Percentiles rank a stretch among this genome's conserved stretches.
Evolutionary conservation across 1,140 invertebrate genomes (phyloP).

Genomic region (Paracyclopina nana): DNA sequence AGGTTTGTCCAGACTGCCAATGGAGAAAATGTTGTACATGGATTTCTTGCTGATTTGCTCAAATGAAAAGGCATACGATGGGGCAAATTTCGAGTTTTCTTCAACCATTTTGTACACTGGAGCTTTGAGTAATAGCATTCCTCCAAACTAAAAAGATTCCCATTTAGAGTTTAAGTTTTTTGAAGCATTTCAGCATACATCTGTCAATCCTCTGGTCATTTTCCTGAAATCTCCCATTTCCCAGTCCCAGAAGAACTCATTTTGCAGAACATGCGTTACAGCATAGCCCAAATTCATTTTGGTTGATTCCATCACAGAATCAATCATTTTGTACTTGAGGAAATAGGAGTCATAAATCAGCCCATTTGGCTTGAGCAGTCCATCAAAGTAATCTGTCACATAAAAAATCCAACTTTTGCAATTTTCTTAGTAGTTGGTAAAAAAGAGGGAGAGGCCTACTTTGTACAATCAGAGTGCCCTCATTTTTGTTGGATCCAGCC

Average conservation of each 20-base stretch:
- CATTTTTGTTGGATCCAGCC: neutral
- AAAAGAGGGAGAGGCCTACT: no score
- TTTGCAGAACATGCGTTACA: neutral
- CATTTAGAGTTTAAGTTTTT: neutral
- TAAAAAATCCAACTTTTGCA: no score
- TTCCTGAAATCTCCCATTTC: neutral
- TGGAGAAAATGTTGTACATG: neutral
- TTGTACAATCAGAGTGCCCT: neutral
- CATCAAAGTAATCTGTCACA: no score
- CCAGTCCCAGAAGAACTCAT: neutral
- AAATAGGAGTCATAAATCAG: no score
- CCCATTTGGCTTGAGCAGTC: no score
- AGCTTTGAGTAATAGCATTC: no score
- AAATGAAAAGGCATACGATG: neutral
- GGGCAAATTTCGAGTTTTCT: neutral
- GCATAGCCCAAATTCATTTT: neutral
- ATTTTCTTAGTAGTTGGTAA: no score
- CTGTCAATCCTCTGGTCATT: neutral
- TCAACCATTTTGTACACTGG: neutral
- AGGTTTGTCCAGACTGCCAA: no score
- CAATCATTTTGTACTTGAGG: neutral
- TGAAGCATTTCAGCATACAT: neutral
- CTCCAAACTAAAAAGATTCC: no score
- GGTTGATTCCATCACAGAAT: neutral
- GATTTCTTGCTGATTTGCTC: neutral